Base-by-base conservation (phyloP, 2,888 invertebrate genomes). In the Brassicogethes aeneus region DNA sequence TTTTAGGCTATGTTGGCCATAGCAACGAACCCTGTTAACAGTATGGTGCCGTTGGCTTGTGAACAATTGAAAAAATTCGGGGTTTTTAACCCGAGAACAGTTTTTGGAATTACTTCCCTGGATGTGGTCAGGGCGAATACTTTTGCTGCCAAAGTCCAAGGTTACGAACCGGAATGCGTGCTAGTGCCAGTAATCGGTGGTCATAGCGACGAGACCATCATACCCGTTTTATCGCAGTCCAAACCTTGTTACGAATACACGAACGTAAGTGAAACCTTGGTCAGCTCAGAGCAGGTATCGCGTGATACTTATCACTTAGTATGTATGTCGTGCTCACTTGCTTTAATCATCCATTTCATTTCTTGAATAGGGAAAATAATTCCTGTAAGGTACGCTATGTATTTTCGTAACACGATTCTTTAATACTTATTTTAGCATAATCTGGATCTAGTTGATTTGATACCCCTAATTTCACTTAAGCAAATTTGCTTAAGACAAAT, bases 151-250 rank as follows among this genome's bases (percentile, higher is more conserved):
- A 72, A 78, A 47, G 72, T 77, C 12, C 65, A 79, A 61, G 75
- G 75, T 1, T 51, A 83, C 31, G 74, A 78, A 49, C 80, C 85
- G 1, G 70, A 74, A 46, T 71, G 75, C 46, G 80, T 85, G 8
- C 66, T 71, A 48, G 79, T 87, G 5, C 90, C 90, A 0, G 82
- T 90, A 0, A 71, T 80, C 37, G 88, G 90, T 17, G 91, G 91
- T 0, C 82, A 84, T 62, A 79, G 82, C 14, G 75, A 79, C 10
- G 74, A 76, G 45, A 87, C 87, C 1, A 79, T 82, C 47, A 74
- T 91, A 15, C 90, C 90, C 0, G 68, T 91, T 13, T 72, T 88
- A 42, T 87, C 88, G 1, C 81, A 82, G 57, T 73, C 77, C 2
- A 74, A 70, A 42, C 87, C 68, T 1, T 60, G 60, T 46, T 46